A percentile compares a stretch with the other conserved stretches of the same genome.
Evolutionary conservation across 1,140 invertebrate species (phyloP).

Genomic region (Drosophila fuyamai): DNA sequence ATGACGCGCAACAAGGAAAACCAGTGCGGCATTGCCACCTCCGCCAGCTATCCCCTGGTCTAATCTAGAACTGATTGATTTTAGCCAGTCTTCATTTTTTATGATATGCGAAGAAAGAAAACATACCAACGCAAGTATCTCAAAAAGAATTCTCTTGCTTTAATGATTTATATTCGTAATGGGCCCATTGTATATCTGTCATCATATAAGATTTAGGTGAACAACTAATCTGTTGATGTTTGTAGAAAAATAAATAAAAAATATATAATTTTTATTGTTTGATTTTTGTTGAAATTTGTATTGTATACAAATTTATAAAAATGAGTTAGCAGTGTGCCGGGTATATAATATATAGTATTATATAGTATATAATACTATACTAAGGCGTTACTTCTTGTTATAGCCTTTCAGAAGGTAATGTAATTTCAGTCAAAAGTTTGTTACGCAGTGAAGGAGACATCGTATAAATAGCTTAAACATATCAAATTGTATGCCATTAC

Average conservation of each 20-base stretch:
- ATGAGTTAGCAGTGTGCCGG: no score
- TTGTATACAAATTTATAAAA: no score
- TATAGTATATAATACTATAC: no score
- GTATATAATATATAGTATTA: no score
- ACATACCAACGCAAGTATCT: conserved; percentile 61
- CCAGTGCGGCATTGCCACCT: conserved; percentile 94
- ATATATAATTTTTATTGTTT: conserved; percentile 1
- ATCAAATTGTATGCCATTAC: no score
- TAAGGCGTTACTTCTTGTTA: no score
- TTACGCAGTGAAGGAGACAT: no score
- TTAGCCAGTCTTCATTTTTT: conserved; percentile 34
- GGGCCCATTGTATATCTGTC: conserved; percentile 17
- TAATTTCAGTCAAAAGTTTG: no score
- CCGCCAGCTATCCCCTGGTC: conserved; percentile 93
- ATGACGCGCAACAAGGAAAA: conserved; percentile 95
- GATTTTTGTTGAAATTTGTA: background rate
- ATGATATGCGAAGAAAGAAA: conserved; percentile 16
- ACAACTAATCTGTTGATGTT: conserved; percentile 42
- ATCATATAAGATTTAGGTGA: conserved; percentile 42
- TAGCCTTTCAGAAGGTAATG: no score
- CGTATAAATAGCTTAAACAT: no score
- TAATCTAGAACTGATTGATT: conserved; percentile 82
- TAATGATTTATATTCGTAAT: conserved; percentile 23
- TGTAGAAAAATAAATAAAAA: conserved; percentile 49
- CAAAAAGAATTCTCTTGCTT: conserved; percentile 45